Percentiles rank a stretch among this genome's conserved stretches.
Conservation (phyloP, 2,888 invertebrate genomes). For the Philereme vetulata region DNA sequence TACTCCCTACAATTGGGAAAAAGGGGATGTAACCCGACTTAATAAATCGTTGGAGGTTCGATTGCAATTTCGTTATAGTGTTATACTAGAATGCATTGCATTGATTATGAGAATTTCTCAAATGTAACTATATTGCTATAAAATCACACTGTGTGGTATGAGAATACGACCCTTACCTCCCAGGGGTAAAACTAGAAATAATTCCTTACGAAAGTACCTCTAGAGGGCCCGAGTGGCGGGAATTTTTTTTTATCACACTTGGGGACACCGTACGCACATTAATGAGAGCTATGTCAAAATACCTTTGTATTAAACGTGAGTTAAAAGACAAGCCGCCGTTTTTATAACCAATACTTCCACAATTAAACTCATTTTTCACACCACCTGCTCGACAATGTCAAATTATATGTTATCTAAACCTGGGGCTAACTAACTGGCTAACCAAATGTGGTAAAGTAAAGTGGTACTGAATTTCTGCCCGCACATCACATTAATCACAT, state of each 20-base stretch:
- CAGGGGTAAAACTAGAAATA: too few species aligned
- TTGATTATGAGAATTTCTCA: conserved; percentile 2
- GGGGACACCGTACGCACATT: conserved; percentile 43
- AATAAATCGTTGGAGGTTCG: conserved; percentile 4
- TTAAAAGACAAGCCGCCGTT: too few species aligned
- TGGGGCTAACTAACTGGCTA: too few species aligned
- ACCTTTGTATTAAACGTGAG: neutral
- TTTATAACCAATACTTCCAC: too few species aligned
- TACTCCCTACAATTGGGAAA: neutral
- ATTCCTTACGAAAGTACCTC: too few species aligned
- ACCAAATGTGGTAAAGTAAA: too few species aligned
- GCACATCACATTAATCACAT: too few species aligned
- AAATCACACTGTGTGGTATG: neutral
- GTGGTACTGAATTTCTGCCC: too few species aligned
- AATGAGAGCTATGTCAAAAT: conserved; percentile 1
- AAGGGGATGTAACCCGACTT: neutral
- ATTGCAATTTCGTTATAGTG: conserved; percentile 33
- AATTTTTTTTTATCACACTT: conserved; percentile 32
- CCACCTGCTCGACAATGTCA: too few species aligned
- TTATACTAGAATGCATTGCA: conserved; percentile 41
- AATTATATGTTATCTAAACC: too few species aligned
- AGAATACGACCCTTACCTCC: neutral
- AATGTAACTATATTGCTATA: neutral
- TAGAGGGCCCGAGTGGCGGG: too few species aligned
- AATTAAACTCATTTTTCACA: too few species aligned